A percentile compares a stretch with the other conserved stretches of the same genome.
Conservation (phyloP, 2,888 invertebrate genomes). For the Acronicta psi region DNA sequence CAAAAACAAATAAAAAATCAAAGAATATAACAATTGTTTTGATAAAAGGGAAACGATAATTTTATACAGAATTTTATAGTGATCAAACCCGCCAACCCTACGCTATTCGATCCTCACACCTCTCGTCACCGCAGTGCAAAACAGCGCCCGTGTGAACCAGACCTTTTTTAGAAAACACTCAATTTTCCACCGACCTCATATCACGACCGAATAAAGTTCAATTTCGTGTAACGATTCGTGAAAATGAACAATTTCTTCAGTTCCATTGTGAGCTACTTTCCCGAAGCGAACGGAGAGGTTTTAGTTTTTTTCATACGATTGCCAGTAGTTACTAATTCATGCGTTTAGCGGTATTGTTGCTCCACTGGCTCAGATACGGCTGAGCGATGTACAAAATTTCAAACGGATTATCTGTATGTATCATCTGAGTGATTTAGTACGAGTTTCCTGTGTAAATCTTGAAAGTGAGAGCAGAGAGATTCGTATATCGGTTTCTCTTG, state of each 20-base stretch:
- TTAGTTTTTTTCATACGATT: constrained; percentile 49
- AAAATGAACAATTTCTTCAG: constrained; percentile 80
- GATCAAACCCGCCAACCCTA: constrained; percentile 56
- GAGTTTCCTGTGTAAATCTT: constrained; percentile 44
- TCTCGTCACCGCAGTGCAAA: constrained; percentile 60
- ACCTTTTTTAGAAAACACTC: constrained; percentile 56
- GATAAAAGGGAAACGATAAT: too few species aligned
- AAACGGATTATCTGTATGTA: constrained; percentile 32
- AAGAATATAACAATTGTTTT: too few species aligned
- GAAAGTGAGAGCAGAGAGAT: constrained; percentile 39
- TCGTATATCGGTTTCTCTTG: constrained; percentile 35
- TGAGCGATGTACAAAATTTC: constrained; percentile 40
- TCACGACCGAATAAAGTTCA: constrained; percentile 39
- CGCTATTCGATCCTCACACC: constrained; percentile 30
- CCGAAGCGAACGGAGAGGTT: constrained; percentile 67
- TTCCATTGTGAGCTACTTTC: constrained; percentile 76
- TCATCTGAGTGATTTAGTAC: constrained; percentile 41
- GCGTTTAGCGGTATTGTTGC: constrained; percentile 41
- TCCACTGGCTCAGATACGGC: constrained; percentile 48
- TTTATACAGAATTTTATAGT: too few species aligned
- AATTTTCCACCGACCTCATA: constrained; percentile 29
- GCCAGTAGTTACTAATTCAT: constrained; percentile 48
- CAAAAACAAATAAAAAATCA: too few species aligned
- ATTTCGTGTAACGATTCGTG: constrained; percentile 43
- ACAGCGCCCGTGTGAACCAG: constrained; percentile 61